Evolutionary conservation across 2,888 invertebrate species (phyloP), one percentile per base, ranked within the genome.

Genomic region (Temnothorax unifasciatus): DNA sequence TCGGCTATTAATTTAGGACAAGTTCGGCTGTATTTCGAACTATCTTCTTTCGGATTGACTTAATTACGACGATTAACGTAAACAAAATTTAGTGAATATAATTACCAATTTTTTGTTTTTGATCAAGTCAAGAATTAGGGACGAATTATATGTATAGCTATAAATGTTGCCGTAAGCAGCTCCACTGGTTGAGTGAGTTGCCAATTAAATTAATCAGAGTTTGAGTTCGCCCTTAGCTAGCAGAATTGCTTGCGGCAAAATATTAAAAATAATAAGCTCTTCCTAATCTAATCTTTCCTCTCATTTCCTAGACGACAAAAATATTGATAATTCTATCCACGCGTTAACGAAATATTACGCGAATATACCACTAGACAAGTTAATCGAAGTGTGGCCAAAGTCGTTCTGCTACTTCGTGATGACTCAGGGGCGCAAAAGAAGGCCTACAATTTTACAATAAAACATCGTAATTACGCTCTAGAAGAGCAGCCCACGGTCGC

Each of bases 221-320:
- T 63, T n/a, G 13, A 63, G 6, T 2, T 41, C 9, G 0, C 3
- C 15, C 3, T 57, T n/a, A 38, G n/a, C 1, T 34, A 2, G 21
- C 6, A 29, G 18, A 64, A 21, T 41, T 21, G 15, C 11, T 13
- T 21, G n/a, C 5, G 18, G 6, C 4, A 21, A 41, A 41, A 64
- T 64, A 8, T 61, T 15, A 64, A 21, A 2, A 13, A 41, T 6
- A 41, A 64, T 21, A 21, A 2, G 15, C 21, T 64, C 1, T 21
- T 64, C 6, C 21, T 15, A 64, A 64, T 64, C 41, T 64, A 64
- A 64, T 64, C 41, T 64, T 21, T 63, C 15, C 38, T 64, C 21
- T 5, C 11, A 9, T 41, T 21, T 13, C 8, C 2, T 2, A 21
- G n/a, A 64, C 21, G 41, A 64, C 21, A 44, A 21, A 63, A 34